Evolutionary conservation across 2,113 vertebrate genomes (phyloP).

Genomic region (Melanostigma gelatinosum): DNA sequence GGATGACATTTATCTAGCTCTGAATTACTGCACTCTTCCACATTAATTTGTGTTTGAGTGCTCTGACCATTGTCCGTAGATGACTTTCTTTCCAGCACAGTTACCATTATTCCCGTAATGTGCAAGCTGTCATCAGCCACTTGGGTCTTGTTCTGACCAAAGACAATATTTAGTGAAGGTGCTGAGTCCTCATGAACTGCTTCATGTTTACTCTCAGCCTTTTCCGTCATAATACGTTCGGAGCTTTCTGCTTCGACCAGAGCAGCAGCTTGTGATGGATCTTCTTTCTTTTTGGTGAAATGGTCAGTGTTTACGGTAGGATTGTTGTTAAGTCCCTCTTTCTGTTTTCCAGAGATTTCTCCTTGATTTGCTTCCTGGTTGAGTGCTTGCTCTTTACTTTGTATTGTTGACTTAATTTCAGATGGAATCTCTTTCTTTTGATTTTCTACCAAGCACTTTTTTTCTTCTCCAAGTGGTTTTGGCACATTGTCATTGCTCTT

Average conservation of each 20-base stretch:
- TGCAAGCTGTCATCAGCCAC: slow-evolving; percentile 55
- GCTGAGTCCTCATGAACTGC: slow-evolving; percentile 25
- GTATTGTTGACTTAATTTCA: slow-evolving; percentile 7
- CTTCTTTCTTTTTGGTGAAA: slow-evolving; percentile 16
- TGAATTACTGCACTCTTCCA: slow-evolving; percentile 20
- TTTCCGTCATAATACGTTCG: slow-evolving; percentile 21
- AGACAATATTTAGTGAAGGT: slow-evolving; percentile 26
- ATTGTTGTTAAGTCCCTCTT: slow-evolving; percentile 23
- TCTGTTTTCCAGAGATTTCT: slow-evolving; percentile 30
- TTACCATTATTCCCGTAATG: slow-evolving; percentile 76
- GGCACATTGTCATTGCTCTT: slow-evolving; percentile 1
- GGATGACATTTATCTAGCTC: slow-evolving; percentile 11
- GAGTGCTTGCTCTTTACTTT: slow-evolving; percentile 36
- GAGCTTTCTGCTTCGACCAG: slow-evolving; percentile 11
- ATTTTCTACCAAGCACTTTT: slow-evolving; percentile 20
- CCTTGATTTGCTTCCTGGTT: slow-evolving; percentile 12
- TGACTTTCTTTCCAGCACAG: slow-evolving; percentile 57
- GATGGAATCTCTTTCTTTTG: slow-evolving; percentile 17
- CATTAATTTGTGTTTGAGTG: not conserved
- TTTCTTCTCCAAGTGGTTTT: slow-evolving; percentile 5
- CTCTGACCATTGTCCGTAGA: not conserved
- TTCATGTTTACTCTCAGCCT: slow-evolving; percentile 23
- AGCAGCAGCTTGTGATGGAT: slow-evolving; percentile 13
- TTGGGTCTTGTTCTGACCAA: slow-evolving; percentile 29
- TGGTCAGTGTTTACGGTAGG: not conserved